phyloP scores from a whole-genome alignment of 2,888 invertebrate genomes.

The Seira ritae region DNA sequence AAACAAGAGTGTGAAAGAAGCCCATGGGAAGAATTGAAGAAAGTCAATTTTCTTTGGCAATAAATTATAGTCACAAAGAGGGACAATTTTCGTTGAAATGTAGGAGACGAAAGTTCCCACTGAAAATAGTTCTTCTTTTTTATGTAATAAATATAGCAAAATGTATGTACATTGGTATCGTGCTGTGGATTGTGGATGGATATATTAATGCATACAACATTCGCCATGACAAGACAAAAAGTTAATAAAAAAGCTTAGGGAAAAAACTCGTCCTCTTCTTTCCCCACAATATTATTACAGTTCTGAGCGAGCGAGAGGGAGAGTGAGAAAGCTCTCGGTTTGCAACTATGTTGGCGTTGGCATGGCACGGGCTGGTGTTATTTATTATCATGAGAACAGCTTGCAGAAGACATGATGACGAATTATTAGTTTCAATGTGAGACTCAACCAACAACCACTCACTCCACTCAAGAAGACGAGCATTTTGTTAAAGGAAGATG shows the following conservation, averaged over 20 bases:
- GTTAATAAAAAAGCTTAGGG: too few species aligned
- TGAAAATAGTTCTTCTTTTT: not conserved
- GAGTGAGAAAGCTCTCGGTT: not conserved
- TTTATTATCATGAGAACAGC: not conserved
- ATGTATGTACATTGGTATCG: too few species aligned
- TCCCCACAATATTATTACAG: too few species aligned
- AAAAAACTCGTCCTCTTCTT: not conserved
- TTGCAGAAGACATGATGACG: constrained; percentile 19
- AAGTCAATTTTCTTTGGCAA: constrained; percentile 59
- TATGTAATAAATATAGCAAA: too few species aligned
- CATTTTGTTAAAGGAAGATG: constrained; percentile 2
- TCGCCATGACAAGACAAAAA: too few species aligned
- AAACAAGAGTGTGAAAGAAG: constrained; percentile 1
- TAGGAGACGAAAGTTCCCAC: not conserved
- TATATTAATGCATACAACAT: too few species aligned
- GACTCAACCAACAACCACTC: not conserved
- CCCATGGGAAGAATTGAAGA: constrained; percentile 60
- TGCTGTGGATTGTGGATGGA: too few species aligned
- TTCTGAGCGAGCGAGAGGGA: too few species aligned
- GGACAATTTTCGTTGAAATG: constrained; percentile 43
- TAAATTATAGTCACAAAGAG: constrained; percentile 57
- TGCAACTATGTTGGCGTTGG: not conserved
- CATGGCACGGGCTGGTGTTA: not conserved
- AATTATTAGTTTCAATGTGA: constrained; percentile 23
- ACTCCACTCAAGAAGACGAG: not conserved